These are phyloP conservation scores for Triplophysa siluroides DNA, from an alignment of 2,113 vertebrate species.

Conservation along the genomic window DNA sequence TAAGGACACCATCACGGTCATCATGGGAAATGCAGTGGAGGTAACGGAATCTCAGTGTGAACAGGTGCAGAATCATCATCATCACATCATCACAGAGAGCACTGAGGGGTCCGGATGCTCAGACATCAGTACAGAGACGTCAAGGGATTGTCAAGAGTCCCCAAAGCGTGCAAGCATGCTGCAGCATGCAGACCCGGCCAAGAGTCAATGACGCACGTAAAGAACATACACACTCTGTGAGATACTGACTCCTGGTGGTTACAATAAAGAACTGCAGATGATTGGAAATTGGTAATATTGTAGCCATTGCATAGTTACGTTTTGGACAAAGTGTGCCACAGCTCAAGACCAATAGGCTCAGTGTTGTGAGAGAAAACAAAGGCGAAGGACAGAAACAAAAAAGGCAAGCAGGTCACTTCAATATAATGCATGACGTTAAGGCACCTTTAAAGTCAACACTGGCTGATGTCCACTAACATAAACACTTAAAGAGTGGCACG, in stretches of 20 bases:
- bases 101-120: conserved; percentile 1
- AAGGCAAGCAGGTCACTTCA: not conserved
- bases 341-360: not conserved
- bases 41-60: not conserved
- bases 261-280: not conserved
- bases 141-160: not conserved
- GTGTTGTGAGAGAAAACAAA: not conserved
- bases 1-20: conserved; percentile 2
- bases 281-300: not conserved
- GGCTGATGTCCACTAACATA: not conserved
- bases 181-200: not conserved
- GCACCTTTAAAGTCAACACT: not conserved
- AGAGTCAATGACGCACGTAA: not conserved
- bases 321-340: not conserved
- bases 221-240: not conserved
- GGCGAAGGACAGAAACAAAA: not conserved
- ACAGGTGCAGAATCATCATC: not conserved
- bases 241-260: not conserved
- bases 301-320: not conserved
- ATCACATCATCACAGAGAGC: not conserved
- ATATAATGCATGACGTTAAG: not conserved
- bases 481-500: not conserved
- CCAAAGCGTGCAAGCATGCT: conserved; percentile 9
- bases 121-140: conserved; percentile 3
- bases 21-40: not conserved